phyloP scores from a whole-genome alignment of 1,140 invertebrate species.

The Bombus soroeensis region DNA sequence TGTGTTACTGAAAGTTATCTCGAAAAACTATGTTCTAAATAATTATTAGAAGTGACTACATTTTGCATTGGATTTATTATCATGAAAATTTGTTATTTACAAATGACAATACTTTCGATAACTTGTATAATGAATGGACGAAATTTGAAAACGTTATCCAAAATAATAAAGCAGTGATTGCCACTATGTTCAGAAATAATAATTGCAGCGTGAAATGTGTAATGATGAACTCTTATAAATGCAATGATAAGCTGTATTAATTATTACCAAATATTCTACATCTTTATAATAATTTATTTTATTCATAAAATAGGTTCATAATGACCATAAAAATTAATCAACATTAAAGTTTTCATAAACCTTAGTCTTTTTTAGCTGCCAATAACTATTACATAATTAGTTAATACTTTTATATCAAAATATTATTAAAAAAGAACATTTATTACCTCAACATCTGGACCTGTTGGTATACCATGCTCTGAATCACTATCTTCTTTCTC shows the following conservation, averaged over 20 bases:
- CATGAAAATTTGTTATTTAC: neutral
- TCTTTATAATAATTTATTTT: slow-evolving; percentile 6
- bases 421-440: slow-evolving; percentile 18
- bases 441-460: slow-evolving; percentile 90
- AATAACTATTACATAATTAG: neutral
- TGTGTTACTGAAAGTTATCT: neutral
- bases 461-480: slow-evolving; percentile 84
- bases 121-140: slow-evolving; percentile 19
- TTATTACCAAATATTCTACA: slow-evolving; percentile 22
- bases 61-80: neutral
- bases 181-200: slow-evolving; percentile 32
- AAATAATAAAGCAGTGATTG: slow-evolving; percentile 47
- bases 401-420: slow-evolving; percentile 2
- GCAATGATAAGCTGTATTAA: slow-evolving; percentile 30
- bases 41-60: neutral
- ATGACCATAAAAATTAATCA: slow-evolving; percentile 11
- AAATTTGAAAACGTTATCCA: neutral
- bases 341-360: neutral
- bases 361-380: neutral
- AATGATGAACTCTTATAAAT: slow-evolving; percentile 37
- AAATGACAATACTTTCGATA: slow-evolving; percentile 10
- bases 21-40: neutral
- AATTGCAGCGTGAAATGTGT: slow-evolving; percentile 49
- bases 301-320: neutral
- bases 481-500: slow-evolving; percentile 92